Evolutionary conservation across 2,888 invertebrate species (phyloP).

Genomic region (Erebia palarica): DNA sequence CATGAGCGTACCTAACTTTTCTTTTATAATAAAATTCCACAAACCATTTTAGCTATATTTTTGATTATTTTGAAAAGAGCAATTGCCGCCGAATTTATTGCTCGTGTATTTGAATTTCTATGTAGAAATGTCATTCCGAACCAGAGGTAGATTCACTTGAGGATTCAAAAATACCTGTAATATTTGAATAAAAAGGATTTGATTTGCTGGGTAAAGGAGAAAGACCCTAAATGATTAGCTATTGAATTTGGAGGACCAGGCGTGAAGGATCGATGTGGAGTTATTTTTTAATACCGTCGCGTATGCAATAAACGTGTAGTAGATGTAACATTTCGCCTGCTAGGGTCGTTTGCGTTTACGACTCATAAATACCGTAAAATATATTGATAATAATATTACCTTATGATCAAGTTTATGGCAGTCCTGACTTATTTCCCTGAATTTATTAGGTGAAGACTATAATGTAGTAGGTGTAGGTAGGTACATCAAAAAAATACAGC

Average conservation of each 20-base stretch:
- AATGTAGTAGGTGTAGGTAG: not conserved
- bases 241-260: not conserved
- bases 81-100: no score
- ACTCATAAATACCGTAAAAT: constrained; percentile 28
- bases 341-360: constrained; percentile 28
- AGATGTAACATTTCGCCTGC: constrained; percentile 25
- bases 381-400: constrained; percentile 14
- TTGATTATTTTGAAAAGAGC: no score
- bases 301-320: constrained; percentile 28
- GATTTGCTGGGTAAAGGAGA: no score
- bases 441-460: not conserved
- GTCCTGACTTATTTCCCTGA: constrained; percentile 11
- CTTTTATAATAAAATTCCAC: no score
- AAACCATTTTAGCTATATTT: no score
- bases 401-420: constrained; percentile 29
- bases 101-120: no score
- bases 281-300: constrained; percentile 2
- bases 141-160: no score
- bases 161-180: no score
- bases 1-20: no score
- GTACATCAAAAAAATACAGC: not conserved
- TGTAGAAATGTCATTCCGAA: no score
- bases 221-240: no score
- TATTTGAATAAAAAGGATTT: no score
- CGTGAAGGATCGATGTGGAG: not conserved